Base-by-base conservation (phyloP, 2,888 invertebrate species). In the Rhamnusium bicolor region DNA sequence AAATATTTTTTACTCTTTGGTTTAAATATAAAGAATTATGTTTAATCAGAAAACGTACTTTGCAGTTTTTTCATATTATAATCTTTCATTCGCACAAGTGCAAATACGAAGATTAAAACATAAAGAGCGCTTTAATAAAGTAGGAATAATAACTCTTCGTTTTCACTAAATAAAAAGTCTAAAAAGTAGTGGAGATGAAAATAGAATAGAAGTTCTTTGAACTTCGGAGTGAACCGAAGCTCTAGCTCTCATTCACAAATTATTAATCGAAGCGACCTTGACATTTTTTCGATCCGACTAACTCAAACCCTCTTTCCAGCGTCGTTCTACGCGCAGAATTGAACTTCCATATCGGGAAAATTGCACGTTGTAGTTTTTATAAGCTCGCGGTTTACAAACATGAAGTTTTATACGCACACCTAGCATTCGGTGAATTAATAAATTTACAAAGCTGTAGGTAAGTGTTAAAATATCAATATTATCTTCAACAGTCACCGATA, bases 261-360 rank as follows among this genome's bases (percentile, higher is more conserved):
- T 87, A 87, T 86, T 86, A 87, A 86, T 86, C 86, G 87, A 78
- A 78, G 72, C 82, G 86, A 87, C 87, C 87, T 87, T 87, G 87
- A 87, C 86, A 87, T 86, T 87, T 87, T 87, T 87, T 85, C 85
- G 80, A 76, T 78, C 76, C 70, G 75, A 69, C 78, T 56, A 60
- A 79, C 78, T 79, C 83, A 80, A 82, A 84, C 80, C 83, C 85
- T 82, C 84, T 83, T 84, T 83, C 82, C 63, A 53, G 29, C n/a
- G 21, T 49, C 47, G 66, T 53, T 24, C 56, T 63, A 63, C 77
- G 80, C 80, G 77, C 76, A 76, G 78, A 80, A 73, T 77, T 76
- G 71, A 65, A 75, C 74, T 74, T 72, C 53, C 65, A 70, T 71
- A 71, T 54, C 63, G 54, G 73, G 68, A 19, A 61, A 53, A 32